Percentiles rank a stretch among this genome's conserved stretches.
These are phyloP conservation scores for Drosophila kohkoa DNA, from an alignment of 1,140 invertebrate species.

Conservation along the genomic window DNA sequence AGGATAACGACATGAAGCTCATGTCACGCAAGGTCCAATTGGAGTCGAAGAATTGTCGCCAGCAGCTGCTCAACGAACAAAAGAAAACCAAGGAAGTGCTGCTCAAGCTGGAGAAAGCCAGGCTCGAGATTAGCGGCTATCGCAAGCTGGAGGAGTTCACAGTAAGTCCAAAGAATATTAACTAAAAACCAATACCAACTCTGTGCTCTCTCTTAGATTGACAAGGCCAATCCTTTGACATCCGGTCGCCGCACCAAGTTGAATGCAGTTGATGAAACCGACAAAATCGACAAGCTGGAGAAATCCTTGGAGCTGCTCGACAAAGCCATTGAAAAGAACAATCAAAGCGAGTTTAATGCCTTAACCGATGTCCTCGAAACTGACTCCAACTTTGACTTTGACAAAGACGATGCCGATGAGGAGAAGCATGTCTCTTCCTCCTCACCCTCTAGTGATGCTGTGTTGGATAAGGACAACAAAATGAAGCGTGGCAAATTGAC, in stretches of 20 bases:
- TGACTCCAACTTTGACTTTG: conserved; percentile 62
- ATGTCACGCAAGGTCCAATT: conserved; percentile 89
- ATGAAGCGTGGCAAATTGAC: conserved; percentile 46
- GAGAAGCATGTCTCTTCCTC: conserved; percentile 15
- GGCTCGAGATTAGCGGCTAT: conserved; percentile 81
- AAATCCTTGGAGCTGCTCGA: conserved; percentile 71
- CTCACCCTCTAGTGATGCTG: not conserved
- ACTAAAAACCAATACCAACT: not conserved
- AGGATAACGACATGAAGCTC: conserved; percentile 89
- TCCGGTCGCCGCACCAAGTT: conserved; percentile 58
- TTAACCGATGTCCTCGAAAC: conserved; percentile 68
- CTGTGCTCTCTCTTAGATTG: conserved; percentile 14
- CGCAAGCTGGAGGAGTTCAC: conserved; percentile 78
- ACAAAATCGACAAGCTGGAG: conserved; percentile 72
- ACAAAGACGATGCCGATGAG: conserved; percentile 60
- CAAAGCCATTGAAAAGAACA: conserved; percentile 73
- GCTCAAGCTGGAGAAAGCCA: conserved; percentile 88
- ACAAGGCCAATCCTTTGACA: conserved; percentile 64
- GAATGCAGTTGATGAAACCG: conserved; percentile 54
- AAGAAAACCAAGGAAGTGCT: conserved; percentile 89
- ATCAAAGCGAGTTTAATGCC: conserved; percentile 61
- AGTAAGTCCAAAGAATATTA: conserved; percentile 11
- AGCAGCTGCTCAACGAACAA: conserved; percentile 89
- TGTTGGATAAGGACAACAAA: conserved; percentile 32
- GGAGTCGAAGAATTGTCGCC: conserved; percentile 90